These are phyloP conservation scores for Plebejus melissa DNA, from an alignment of 2,888 invertebrate species.

Conservation along the genomic window DNA sequence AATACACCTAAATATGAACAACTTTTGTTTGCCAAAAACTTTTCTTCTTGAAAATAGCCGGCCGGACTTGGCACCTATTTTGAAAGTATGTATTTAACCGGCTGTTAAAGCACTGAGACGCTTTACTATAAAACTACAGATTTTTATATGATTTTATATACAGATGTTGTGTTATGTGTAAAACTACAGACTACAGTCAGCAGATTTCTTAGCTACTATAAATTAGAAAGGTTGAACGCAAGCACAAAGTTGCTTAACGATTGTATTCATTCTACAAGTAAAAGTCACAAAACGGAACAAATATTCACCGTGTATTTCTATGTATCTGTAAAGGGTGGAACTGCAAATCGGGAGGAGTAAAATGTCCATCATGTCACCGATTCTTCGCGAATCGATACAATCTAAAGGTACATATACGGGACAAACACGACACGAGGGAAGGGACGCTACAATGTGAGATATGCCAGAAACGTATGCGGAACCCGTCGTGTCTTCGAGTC, in stretches of 20 bases:
- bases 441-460: constrained; percentile 83
- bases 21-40: not conserved
- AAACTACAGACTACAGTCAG: too few relatives aligned
- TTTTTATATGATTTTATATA: too few relatives aligned
- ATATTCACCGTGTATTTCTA: constrained; percentile 24
- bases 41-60: not conserved
- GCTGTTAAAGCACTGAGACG: too few relatives aligned
- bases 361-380: constrained; percentile 81
- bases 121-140: too few relatives aligned
- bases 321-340: constrained; percentile 56
- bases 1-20: not conserved
- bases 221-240: not conserved
- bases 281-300: not conserved
- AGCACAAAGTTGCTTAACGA: not conserved
- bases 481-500: constrained; percentile 81
- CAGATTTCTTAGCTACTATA: not conserved
- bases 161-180: too few relatives aligned
- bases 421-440: constrained; percentile 84
- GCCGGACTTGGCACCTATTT: too few relatives aligned
- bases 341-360: constrained; percentile 76
- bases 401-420: constrained; percentile 84
- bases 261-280: not conserved
- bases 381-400: constrained; percentile 84
- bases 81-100: too few relatives aligned
- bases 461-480: constrained; percentile 84